phyloP scores from a whole-genome alignment of 2,888 invertebrate genomes.

The Itoplectis maculator region DNA sequence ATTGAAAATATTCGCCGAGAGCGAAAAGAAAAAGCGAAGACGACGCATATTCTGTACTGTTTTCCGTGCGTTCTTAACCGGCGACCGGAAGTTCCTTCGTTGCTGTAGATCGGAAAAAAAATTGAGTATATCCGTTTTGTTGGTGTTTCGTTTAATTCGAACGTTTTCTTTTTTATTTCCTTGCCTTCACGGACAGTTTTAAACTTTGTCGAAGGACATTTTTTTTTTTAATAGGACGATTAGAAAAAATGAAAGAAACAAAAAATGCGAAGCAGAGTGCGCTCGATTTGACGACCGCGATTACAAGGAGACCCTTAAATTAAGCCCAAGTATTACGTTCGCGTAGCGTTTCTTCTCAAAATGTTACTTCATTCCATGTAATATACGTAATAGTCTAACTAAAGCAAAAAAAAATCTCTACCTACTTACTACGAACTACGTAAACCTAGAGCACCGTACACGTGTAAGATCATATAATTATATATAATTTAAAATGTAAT shows the following conservation, averaged over 20 bases:
- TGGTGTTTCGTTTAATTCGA: conserved; percentile 50
- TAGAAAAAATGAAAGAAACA: conserved; percentile 44
- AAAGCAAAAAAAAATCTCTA: conserved; percentile 71
- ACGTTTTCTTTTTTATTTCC: conserved; percentile 26
- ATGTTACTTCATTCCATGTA: conserved; percentile 85
- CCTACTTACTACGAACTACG: conserved; percentile 83
- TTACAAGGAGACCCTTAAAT: conserved; percentile 74
- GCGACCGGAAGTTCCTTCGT: conserved; percentile 48
- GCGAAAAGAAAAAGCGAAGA: conserved; percentile 27
- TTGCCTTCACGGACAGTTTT: conserved; percentile 48
- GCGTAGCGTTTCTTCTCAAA: conserved; percentile 81
- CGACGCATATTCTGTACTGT: conserved; percentile 13
- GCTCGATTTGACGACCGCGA: conserved; percentile 42
- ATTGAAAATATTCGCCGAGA: conserved; percentile 17
- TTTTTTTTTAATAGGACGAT: conserved; percentile 11
- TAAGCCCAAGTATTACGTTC: conserved; percentile 84
- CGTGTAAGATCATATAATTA: conserved; percentile 83
- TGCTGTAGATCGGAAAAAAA: conserved; percentile 49
- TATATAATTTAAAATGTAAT: conserved; percentile 84
- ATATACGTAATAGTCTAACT: conserved; percentile 84
- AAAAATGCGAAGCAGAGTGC: conserved; percentile 29
- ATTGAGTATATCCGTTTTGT: conserved; percentile 55
- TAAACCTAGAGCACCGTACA: conserved; percentile 84
- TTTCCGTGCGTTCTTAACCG: conserved; percentile 14
- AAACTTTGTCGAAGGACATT: conserved; percentile 42